Evolutionary conservation across 2,797 vertebrate genomes (phyloP), one percentile per base, ranked within the genome.

Genomic region (Lagocephalus sceleratus): DNA sequence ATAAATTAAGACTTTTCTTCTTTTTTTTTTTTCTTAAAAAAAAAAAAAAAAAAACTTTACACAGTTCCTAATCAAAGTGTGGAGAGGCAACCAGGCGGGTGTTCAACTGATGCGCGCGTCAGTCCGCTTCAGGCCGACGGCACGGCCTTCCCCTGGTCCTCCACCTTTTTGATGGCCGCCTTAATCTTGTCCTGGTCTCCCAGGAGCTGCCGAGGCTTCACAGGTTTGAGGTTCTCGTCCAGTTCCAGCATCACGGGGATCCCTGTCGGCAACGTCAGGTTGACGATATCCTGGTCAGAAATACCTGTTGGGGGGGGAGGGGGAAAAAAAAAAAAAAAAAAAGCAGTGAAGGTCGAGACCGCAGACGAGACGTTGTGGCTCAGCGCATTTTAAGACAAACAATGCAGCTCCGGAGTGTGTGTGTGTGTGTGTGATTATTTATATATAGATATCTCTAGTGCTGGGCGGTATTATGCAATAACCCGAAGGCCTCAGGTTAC

Each of bases 151-250:
- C 97, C 96, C 90, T 99, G 97, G 82, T 99, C 94, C 59, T 99
- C 95, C 66, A 99, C 96, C 85, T 95, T 97, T 82, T 93, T 95
- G 85, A 99, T 99, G 59, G 97, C 96, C 8, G 93, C 94, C 68
- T 93, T 92, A 75, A 99, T 98, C 51, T 93, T 95, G 44, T 88
- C 90, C 73, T 94, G 95, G 79, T 99, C 92, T 41, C 97, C 96
- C 60, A 99, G 73, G 42, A 98, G 96, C 81, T 89, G 88, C 39
- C 95, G 93, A 20, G 91, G 93, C 57, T 93, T 93, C 66, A 95
- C 62, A 0, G 94, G 87, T 10, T 6, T 87, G 45, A 99, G 92
- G 68, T 94, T 91, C 66, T 95, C 94, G 46, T 99, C 95, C 49
- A 99, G 76, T 78, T 98, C 95, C 22, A 99, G 87, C 25, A 97